Evolutionary conservation across 2,113 vertebrate species (phyloP).

Genomic region (Phyllostomus discolor): DNA sequence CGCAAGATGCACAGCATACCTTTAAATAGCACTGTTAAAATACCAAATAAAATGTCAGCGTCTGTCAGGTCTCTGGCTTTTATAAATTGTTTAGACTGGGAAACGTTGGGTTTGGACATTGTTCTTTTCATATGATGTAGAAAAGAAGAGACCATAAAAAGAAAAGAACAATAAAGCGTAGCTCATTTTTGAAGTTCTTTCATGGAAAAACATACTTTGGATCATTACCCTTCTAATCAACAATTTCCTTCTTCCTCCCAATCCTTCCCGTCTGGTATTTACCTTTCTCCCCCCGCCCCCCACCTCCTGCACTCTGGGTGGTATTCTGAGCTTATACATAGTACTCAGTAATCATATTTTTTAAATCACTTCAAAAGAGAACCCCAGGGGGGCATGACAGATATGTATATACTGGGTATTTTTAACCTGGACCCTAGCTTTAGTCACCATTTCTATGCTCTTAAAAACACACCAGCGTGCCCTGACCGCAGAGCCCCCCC

Average conservation of each 20-base stretch:
- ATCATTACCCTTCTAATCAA: constrained; percentile 82
- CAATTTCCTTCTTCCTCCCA: constrained; percentile 73
- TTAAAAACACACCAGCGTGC: not conserved
- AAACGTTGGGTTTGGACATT: constrained; percentile 75
- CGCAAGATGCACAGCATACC: constrained; percentile 73
- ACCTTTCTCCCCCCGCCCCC: constrained; percentile 62
- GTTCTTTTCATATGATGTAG: constrained; percentile 69
- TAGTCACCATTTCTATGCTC: not conserved
- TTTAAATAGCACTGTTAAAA: constrained; percentile 83
- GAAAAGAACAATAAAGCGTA: constrained; percentile 79
- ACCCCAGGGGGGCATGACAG: constrained; percentile 41
- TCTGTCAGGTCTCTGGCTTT: constrained; percentile 82
- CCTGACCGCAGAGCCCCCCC: not conserved
- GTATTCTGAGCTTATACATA: constrained; percentile 56
- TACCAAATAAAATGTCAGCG: constrained; percentile 86
- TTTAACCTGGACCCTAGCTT: not conserved
- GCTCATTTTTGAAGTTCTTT: constrained; percentile 80
- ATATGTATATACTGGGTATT: not conserved
- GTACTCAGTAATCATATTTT: constrained; percentile 56
- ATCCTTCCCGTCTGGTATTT: constrained; percentile 68
- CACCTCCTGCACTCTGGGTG: constrained; percentile 74
- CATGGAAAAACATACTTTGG: constrained; percentile 80
- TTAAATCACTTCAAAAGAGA: constrained; percentile 67
- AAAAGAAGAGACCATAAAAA: constrained; percentile 73
- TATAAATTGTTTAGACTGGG: constrained; percentile 95